Percentiles rank a stretch among this genome's conserved stretches.
phyloP scores from a whole-genome alignment of 1,140 invertebrate species.

The Macrobrachium nipponense region DNA sequence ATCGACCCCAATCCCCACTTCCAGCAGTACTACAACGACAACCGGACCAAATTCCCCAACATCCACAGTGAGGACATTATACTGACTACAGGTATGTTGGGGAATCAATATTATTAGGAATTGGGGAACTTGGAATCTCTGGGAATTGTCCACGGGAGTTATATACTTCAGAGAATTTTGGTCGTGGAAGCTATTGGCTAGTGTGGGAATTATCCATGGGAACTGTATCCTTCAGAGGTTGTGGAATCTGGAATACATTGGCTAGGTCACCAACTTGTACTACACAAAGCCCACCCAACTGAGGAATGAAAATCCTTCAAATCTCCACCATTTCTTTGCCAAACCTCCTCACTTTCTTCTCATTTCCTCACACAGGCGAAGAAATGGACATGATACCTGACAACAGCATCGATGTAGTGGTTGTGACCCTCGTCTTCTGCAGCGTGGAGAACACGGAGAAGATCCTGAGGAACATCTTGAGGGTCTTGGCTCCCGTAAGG shows the following conservation, averaged over 20 bases:
- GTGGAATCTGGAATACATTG: too few species aligned
- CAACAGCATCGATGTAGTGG: conserved; percentile 67
- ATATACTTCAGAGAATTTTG: too few species aligned
- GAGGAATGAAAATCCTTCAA: neutral
- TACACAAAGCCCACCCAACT: neutral
- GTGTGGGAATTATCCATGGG: too few species aligned
- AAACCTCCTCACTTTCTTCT: neutral
- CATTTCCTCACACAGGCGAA: conserved; percentile 61
- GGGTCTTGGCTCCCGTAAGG: conserved; percentile 67
- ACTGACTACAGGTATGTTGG: conserved; percentile 20
- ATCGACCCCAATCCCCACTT: conserved; percentile 39
- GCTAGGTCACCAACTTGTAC: too few species aligned
- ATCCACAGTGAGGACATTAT: conserved; percentile 15
- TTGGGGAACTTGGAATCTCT: too few species aligned
- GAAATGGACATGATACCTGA: conserved; percentile 64
- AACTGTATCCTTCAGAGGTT: too few species aligned
- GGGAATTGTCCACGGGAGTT: too few species aligned
- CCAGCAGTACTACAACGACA: conserved; percentile 17
- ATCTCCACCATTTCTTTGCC: neutral
- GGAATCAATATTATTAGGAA: too few species aligned
- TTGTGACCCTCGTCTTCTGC: conserved; percentile 67
- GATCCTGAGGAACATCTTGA: conserved; percentile 66
- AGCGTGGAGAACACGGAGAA: conserved; percentile 64
- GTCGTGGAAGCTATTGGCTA: too few species aligned
- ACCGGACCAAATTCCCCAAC: conserved; percentile 37